Evolutionary conservation across 2,113 vertebrate genomes (phyloP).

Genomic region (Dasyurus viverrinus): DNA sequence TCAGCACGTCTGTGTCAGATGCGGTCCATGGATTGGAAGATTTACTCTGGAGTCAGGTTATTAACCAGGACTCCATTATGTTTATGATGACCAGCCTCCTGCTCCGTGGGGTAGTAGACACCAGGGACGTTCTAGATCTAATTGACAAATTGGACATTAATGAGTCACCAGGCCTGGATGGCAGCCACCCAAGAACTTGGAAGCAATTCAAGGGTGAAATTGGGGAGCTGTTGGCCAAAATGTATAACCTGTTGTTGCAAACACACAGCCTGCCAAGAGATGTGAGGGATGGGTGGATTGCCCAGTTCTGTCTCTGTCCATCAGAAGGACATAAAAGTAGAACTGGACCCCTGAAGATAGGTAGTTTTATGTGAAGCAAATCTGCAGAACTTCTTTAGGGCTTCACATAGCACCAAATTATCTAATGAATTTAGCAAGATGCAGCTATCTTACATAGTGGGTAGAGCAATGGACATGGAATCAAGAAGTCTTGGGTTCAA

Average conservation of each 20-base stretch:
- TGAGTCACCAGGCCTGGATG: conserved; percentile 66
- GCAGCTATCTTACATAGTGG: background rate
- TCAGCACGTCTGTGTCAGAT: background rate
- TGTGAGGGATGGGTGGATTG: conserved; percentile 11
- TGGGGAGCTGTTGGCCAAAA: conserved; percentile 63
- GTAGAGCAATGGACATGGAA: background rate
- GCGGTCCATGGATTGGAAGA: background rate
- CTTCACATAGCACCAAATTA: background rate
- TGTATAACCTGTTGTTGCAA: conserved; percentile 70
- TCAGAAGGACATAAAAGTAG: background rate
- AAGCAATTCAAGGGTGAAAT: conserved; percentile 75
- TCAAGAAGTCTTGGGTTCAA: background rate
- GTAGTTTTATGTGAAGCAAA: background rate
- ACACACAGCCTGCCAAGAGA: background rate
- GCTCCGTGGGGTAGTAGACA: background rate
- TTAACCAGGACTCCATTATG: conserved; percentile 1
- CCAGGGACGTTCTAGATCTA: conserved; percentile 45
- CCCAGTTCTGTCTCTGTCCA: background rate
- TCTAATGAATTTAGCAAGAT: background rate
- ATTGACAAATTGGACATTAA: conserved; percentile 61
- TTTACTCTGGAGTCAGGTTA: conserved; percentile 1
- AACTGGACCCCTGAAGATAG: background rate
- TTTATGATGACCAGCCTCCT: conserved; percentile 1
- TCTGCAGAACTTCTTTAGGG: background rate
- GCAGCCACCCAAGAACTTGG: conserved; percentile 65